Evolutionary conservation across 2,888 invertebrate species (phyloP).

Genomic region (Chouioia cunea): DNA sequence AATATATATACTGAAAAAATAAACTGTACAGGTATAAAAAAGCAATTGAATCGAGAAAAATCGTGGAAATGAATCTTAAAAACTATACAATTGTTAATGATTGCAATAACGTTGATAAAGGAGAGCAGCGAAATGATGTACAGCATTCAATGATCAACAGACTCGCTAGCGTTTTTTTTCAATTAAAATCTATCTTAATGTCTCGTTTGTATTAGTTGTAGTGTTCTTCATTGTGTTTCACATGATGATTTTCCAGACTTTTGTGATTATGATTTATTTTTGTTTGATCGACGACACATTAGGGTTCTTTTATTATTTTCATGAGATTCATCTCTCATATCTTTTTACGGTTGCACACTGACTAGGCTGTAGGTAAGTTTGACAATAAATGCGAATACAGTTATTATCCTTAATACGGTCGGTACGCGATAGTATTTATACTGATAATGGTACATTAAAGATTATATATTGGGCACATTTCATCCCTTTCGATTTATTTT

Average conservation of each 20-base stretch:
- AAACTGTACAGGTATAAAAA: constrained; percentile 37
- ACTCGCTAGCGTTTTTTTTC: constrained; percentile 7
- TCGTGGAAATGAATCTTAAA: neutral
- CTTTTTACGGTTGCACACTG: constrained; percentile 40
- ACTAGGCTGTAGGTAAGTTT: constrained; percentile 44
- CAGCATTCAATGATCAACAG: constrained; percentile 20
- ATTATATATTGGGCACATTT: constrained; percentile 32
- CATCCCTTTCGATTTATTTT: constrained; percentile 7
- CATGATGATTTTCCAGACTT: neutral
- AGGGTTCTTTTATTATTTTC: no score
- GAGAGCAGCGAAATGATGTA: constrained; percentile 6
- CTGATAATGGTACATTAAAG: constrained; percentile 48
- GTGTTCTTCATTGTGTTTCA: no score
- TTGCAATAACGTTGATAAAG: constrained; percentile 6
- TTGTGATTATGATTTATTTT: neutral
- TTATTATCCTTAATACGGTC: constrained; percentile 44
- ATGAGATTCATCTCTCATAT: constrained; percentile 2
- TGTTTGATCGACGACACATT: constrained; percentile 11
- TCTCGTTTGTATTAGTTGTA: no score
- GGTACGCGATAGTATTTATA: constrained; percentile 44
- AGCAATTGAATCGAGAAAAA: neutral
- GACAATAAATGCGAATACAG: constrained; percentile 48
- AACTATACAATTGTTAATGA: constrained; percentile 18
- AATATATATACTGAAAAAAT: constrained; percentile 23
- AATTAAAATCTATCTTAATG: no score